Base-by-base conservation (phyloP, 2,888 invertebrate genomes). In the Eustalomyia histrio region DNA sequence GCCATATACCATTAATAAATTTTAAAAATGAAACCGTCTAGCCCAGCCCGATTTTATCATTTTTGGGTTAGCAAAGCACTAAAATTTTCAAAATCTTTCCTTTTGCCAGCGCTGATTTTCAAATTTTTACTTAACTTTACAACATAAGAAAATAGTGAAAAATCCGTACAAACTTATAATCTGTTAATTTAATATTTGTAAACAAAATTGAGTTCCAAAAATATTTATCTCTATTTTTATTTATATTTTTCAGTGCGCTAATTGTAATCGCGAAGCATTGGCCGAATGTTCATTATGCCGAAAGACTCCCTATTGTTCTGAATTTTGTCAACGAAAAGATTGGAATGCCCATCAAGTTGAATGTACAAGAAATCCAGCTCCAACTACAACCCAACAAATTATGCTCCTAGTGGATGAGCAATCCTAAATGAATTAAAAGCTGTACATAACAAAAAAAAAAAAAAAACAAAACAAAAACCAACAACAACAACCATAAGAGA, bases 321-420 rank as follows among this genome's bases (percentile, higher is more conserved):
- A 95, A 3, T 97, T 96, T 91, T 97, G 97, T 90, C 97, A 97
- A 91, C 94, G 96, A 83, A 97, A 96, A 90, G 97, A 97, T 91
- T 97, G 97, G 97, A 94, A 94, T 16, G 93, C 95, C 50, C 97
- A 95, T 90, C 96, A 96, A 90, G 95, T 96, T 80, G 96, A 96
- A 89, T 96, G 96, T 88, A 94, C 95, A 52, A 92, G 95, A 79
- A 93, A 88, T 87, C 90, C 90, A 75, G 95, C 89, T 94, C 96
- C 90, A 93, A 94, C 68, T 92, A 94, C 84, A 92, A 95, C 84
- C 92, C 95, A 95, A 90, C 95, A 95, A 67, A 96, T 96, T 83
- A 96, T 96, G 96, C 92, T 96, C 58, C 95, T 96, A 83, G 96
- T 96, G 16, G 96, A 96, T 90, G 95, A 95, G 87, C 93, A 93